These are phyloP conservation scores for Lethrus apterus DNA, from an alignment of 1,140 invertebrate species.

Conservation along the genomic window DNA sequence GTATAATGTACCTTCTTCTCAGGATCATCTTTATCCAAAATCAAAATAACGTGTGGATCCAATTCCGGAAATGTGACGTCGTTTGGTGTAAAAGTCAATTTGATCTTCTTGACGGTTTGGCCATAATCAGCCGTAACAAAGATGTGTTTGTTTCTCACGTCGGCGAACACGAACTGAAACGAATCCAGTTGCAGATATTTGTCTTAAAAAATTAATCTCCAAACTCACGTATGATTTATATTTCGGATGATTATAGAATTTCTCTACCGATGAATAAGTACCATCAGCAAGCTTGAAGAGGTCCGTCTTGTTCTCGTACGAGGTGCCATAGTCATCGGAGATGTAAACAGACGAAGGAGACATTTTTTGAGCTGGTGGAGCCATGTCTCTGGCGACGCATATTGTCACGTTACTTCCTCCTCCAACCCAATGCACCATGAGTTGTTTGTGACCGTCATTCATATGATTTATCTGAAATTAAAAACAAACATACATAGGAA, in stretches of 20 bases:
- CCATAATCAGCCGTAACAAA: conserved; percentile 73
- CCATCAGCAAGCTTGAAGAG: conserved; percentile 51
- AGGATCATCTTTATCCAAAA: conserved; percentile 65
- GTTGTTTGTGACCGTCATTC: conserved; percentile 77
- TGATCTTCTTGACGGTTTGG: conserved; percentile 49
- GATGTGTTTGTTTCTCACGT: conserved; percentile 66
- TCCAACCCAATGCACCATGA: conserved; percentile 87
- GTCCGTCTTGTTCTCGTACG: conserved; percentile 66
- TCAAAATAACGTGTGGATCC: conserved; percentile 51
- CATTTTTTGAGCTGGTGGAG: conserved; percentile 44
- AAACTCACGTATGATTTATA: conserved; percentile 65
- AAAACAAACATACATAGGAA: conserved; percentile 18
- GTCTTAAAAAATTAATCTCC: background rate
- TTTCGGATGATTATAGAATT: conserved; percentile 77
- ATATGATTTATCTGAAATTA: conserved; percentile 57
- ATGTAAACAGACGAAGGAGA: conserved; percentile 70
- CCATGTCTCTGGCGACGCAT: conserved; percentile 72
- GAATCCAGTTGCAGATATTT: background rate
- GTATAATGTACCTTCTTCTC: conserved; percentile 53
- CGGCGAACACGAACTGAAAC: conserved; percentile 78
- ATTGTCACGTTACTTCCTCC: conserved; percentile 78
- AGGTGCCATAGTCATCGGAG: conserved; percentile 79
- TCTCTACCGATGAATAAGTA: conserved; percentile 64
- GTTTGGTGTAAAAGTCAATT: conserved; percentile 66
- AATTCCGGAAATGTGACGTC: conserved; percentile 68